Conservation (phyloP, 2,888 invertebrate genomes). For the Caenorhabditis macrosperma region DNA sequence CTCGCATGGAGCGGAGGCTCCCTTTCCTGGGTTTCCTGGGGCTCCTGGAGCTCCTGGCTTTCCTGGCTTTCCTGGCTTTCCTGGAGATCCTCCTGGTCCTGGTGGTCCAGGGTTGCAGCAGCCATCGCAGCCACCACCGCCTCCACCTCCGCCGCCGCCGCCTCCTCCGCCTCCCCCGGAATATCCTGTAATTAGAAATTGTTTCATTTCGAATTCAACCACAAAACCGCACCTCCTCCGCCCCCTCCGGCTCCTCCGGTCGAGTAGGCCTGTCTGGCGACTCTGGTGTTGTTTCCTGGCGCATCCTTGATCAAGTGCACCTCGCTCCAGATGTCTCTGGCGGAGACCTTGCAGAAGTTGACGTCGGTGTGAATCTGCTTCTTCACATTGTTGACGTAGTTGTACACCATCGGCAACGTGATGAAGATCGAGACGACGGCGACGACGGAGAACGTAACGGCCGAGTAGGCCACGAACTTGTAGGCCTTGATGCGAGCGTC, state of each 20-base stretch:
- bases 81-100: slow-evolving; percentile 65
- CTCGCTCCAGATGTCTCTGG: slow-evolving; percentile 79
- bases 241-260: slow-evolving; percentile 51
- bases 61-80: slow-evolving; percentile 65
- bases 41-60: slow-evolving; percentile 68
- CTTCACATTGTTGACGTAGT: slow-evolving; percentile 76
- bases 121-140: slow-evolving; percentile 62
- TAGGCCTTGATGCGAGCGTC: slow-evolving; percentile 70
- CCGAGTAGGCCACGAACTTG: slow-evolving; percentile 69
- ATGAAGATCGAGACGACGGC: slow-evolving; percentile 77
- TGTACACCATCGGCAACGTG: slow-evolving; percentile 78
- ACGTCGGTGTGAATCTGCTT: slow-evolving; percentile 74
- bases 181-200: slow-evolving; percentile 18
- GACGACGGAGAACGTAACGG: slow-evolving; percentile 74
- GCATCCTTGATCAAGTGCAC: slow-evolving; percentile 75
- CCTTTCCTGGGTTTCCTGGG: slow-evolving; percentile 69
- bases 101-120: slow-evolving; percentile 68
- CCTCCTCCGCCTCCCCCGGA: slow-evolving; percentile 39
- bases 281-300: slow-evolving; percentile 67
- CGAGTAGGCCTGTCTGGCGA: slow-evolving; percentile 73
- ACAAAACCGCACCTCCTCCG: slow-evolving; percentile 27
- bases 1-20: slow-evolving; percentile 61
- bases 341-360: slow-evolving; percentile 77
- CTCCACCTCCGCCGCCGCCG: slow-evolving; percentile 38
- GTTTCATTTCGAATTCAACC: neutral